Base-by-base conservation (phyloP, 2,888 invertebrate genomes). In the Cloeon dipterum region DNA sequence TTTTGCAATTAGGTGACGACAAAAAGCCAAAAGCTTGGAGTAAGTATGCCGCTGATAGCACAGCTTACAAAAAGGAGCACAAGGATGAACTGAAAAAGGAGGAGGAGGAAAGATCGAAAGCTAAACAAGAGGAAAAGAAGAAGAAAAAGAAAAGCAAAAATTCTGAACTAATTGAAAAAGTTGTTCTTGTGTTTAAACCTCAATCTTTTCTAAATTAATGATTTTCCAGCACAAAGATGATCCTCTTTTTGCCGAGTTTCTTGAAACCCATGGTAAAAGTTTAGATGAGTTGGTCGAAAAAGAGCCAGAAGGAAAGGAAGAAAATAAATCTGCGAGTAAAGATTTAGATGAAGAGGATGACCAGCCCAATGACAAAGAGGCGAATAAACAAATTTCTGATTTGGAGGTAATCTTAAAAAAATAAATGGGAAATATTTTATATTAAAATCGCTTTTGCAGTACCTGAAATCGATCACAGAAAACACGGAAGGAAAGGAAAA, bases 11-110 rank as follows among this genome's bases (percentile, higher is more conserved):
- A n/a, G 66, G 66, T 26, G 70, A 70, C 50, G 51, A 66, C 29
- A 63, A 63, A 36, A 91, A 91, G 54, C 83, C 88, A 2, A 70
- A 81, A 55, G 70, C 91, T 1, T 91, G 91, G 89, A 93, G 89
- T 54, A 89, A 88, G 61, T 77, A 91, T 61, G 70, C 88, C 1
- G 54, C 67, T 25, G 85, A 85, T 41, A 82, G 76, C 52, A 67
- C 70, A 40, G 68, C 68, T 4, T 69, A 65, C 47, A 66, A 68
- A 46, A 67, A 65, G 43, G 48, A 61, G 18, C 59, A 64, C 46
- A 54, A 58, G 10, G n/a, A n/a, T n/a, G n/a, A n/a, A n/a, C n/a
- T n/a, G n/a, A n/a, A n/a, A n/a, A n/a, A 40, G 7, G 16, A 32
- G 29, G 48, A 48, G 44, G 43, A 51, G 38, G 46, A 53, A 41